These are phyloP conservation scores for Pseudonaja textilis DNA, from an alignment of 2,113 vertebrate genomes.

Conservation along the genomic window DNA sequence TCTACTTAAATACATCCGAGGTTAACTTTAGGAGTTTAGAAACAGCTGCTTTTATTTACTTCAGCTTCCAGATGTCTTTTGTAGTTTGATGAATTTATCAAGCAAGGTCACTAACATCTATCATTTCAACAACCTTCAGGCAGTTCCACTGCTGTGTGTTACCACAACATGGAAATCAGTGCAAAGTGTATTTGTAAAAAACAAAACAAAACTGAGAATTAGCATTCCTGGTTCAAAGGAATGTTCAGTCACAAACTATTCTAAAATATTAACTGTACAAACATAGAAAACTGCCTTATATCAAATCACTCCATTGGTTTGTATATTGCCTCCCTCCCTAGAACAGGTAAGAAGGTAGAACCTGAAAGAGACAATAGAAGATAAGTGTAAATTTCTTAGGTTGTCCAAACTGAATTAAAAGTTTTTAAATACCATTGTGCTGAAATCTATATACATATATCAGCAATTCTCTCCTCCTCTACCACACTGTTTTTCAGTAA, in stretches of 20 bases:
- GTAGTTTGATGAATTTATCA: neutral
- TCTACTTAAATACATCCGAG: neutral
- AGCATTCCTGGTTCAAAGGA: neutral
- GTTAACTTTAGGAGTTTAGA: neutral
- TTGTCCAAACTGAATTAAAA: neutral
- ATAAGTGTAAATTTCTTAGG: neutral
- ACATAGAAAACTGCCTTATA: neutral
- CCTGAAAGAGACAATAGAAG: neutral
- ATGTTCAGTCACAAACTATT: neutral
- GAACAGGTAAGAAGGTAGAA: neutral
- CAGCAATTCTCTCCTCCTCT: neutral
- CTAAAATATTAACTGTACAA: neutral
- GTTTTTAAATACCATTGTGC: neutral
- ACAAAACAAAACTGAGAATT: neutral
- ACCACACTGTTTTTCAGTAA: neutral
- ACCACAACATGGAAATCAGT: neutral
- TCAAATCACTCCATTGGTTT: neutral
- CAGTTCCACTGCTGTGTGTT: neutral
- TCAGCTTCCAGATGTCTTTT: neutral
- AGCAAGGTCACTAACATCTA: neutral
- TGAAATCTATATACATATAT: neutral
- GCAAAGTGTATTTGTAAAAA: neutral
- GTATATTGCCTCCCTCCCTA: neutral
- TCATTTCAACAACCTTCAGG: neutral
- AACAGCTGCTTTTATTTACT: constrained; percentile 15